Evolutionary conservation across 2,888 invertebrate genomes (phyloP), one percentile per base, ranked within the genome.

Genomic region (Exocentrus adspersus): DNA sequence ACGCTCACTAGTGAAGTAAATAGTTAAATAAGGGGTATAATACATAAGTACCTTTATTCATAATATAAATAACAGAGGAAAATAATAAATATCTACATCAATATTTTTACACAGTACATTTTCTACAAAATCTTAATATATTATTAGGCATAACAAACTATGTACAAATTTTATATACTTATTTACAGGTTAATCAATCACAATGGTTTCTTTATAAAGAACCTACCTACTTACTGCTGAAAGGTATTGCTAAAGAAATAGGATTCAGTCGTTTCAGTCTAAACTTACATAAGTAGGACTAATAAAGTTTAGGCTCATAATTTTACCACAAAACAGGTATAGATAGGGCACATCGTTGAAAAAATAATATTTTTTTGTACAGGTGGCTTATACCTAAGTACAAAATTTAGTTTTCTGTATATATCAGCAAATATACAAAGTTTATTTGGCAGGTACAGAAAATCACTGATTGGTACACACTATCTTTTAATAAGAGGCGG

Each of bases 61-160:
- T n/a, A 72, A 70, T 74, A 77, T 76, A 76, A 77, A 76, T 75
- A 76, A 76, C 76, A 77, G 74, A 72, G 70, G 67, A 69, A 74
- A 76, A 75, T 76, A 76, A 76, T 77, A 77, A 76, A 77, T 77
- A 77, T 77, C 77, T 77, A 76, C 77, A 77, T 73, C 72, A 69
- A 72, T n/a, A n/a, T 72, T 73, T 71, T 69, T 75, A 73, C 71
- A 70, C 64, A 68, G 64, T 70, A 67, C 67, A 46, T 42, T 74
- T 74, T 74, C 75, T 76, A 76, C 75, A 77, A 75, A 77, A 74
- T 67, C 69, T 67, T 69, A 71, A 62, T 63, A 69, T 57, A 63
- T 59, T 63, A 65, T 67, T 69, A 59, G 61, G 59, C 71, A 72
- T 74, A 75, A 75, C 75, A 75, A 74, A 65, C 42, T 75, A 75